These are phyloP conservation scores for Anthonomus grandis DNA, from an alignment of 1,140 invertebrate species.

Conservation along the genomic window DNA sequence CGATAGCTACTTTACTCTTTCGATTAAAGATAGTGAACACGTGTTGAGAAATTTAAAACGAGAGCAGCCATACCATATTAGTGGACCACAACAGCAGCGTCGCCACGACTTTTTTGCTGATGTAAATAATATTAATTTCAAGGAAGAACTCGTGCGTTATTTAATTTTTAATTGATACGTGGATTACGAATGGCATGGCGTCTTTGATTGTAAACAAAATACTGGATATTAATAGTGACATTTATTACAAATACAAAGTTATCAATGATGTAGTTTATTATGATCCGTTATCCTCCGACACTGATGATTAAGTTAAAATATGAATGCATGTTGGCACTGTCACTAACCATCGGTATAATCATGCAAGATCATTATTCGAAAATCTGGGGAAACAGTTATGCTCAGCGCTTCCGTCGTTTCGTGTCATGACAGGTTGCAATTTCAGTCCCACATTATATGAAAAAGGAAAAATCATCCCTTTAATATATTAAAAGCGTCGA, in stretches of 20 bases:
- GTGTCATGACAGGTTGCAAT: conserved; percentile 49
- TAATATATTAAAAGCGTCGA: conserved; percentile 23
- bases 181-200: conserved; percentile 24
- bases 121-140: too few relatives aligned
- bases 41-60: too few relatives aligned
- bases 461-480: conserved; percentile 38
- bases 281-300: too few relatives aligned
- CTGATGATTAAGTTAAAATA: conserved; percentile 33
- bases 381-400: conserved; percentile 35
- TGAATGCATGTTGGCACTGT: too few relatives aligned
- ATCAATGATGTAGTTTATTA: conserved; percentile 29
- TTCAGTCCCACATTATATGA: conserved; percentile 45
- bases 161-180: conserved; percentile 24
- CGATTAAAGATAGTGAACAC: too few relatives aligned
- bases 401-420: conserved; percentile 41
- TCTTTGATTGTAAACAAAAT: conserved; percentile 27
- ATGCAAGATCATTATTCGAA: conserved; percentile 35
- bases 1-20: too few relatives aligned
- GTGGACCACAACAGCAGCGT: too few relatives aligned
- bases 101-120: too few relatives aligned
- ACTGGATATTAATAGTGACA: conserved; percentile 14
- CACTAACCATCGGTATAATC: too few relatives aligned
- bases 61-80: too few relatives aligned
- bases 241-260: too few relatives aligned
- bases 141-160: too few relatives aligned